Percentiles rank a stretch among this genome's conserved stretches.
These are phyloP conservation scores for Junonia oenone DNA, from an alignment of 2,888 invertebrate genomes.

Conservation along the genomic window DNA sequence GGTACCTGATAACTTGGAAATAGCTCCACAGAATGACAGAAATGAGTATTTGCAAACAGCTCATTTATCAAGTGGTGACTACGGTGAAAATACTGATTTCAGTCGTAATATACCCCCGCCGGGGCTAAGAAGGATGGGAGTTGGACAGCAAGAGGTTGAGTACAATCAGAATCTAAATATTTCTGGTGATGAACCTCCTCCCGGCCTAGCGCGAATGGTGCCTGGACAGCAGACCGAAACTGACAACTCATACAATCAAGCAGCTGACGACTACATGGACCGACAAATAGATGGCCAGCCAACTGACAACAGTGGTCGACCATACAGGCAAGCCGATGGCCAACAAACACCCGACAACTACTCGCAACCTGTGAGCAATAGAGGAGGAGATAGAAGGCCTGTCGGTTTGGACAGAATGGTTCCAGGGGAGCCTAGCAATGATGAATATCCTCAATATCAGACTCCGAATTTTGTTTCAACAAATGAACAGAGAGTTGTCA, in stretches of 20 bases:
- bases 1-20: conserved; percentile 79
- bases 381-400: conserved; percentile 61
- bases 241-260: conserved; percentile 53
- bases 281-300: conserved; percentile 67
- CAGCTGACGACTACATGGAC: conserved; percentile 61
- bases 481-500: conserved; percentile 75
- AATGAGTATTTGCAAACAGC: conserved; percentile 89
- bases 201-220: conserved; percentile 74
- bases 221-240: conserved; percentile 72
- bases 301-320: conserved; percentile 51
- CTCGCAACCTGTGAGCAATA: conserved; percentile 42
- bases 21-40: conserved; percentile 83
- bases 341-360: conserved; percentile 59
- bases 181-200: conserved; percentile 71
- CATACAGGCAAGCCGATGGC: conserved; percentile 67
- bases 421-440: conserved; percentile 80
- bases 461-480: conserved; percentile 54
- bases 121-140: conserved; percentile 82
- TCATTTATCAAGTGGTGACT: conserved; percentile 82
- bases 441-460: conserved; percentile 59
- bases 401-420: conserved; percentile 81
- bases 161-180: conserved; percentile 56
- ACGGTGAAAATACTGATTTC: conserved; percentile 65
- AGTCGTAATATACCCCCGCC: conserved; percentile 80
- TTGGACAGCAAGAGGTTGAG: conserved; percentile 82